These are phyloP conservation scores for Myopa testacea DNA, from an alignment of 2,888 invertebrate species.

Conservation along the genomic window DNA sequence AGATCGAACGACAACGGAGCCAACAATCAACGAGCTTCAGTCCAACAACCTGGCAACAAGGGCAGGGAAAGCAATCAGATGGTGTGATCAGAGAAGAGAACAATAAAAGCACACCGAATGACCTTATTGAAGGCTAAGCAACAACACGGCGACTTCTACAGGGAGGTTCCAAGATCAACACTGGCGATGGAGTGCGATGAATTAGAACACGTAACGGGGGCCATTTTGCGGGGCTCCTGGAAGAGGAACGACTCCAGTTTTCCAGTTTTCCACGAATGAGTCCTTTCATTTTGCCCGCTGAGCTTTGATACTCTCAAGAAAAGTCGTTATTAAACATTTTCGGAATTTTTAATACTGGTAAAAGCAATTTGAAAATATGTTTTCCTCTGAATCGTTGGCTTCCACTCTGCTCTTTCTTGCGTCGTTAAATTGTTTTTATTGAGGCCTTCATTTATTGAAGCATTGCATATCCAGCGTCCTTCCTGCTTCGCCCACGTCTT, in stretches of 20 bases:
- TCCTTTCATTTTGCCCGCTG: no score
- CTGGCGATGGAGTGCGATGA: no score
- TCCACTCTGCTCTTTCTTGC: conserved; percentile 21
- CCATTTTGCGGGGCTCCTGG: no score
- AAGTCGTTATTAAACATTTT: not conserved
- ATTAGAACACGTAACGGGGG: no score
- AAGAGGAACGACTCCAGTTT: no score
- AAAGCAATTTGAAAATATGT: not conserved
- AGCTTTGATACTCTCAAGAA: no score
- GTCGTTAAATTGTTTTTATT: conserved; percentile 26
- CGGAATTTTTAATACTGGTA: not conserved
- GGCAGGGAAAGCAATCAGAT: not conserved
- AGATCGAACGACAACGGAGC: not conserved
- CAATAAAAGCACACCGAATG: no score
- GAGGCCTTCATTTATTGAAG: conserved; percentile 25
- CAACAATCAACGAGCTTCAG: not conserved
- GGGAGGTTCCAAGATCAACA: no score
- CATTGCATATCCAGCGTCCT: not conserved
- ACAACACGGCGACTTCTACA: no score
- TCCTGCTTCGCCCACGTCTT: no score
- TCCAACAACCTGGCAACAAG: not conserved
- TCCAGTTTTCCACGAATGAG: no score
- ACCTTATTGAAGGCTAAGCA: no score
- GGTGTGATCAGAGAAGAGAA: not conserved
- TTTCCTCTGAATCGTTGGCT: not conserved